Base-by-base conservation (phyloP, 1,140 invertebrate genomes). In the Drosophila chauvacae region DNA sequence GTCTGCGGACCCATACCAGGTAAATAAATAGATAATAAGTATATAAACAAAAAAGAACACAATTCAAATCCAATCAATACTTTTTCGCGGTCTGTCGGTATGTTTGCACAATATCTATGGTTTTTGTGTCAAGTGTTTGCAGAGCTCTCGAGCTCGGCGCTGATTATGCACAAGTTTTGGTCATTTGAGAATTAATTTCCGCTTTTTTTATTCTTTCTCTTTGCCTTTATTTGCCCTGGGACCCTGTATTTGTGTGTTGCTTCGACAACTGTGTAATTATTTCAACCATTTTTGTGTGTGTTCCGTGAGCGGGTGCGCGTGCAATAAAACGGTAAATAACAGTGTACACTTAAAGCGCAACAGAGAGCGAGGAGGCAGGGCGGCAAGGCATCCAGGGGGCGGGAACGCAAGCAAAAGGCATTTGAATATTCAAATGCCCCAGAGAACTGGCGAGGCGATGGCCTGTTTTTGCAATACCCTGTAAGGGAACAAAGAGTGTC, bases 1-100 rank as follows among this genome's bases (percentile, higher is more conserved):
- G 96, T 98, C 60, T 98, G 97, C 93, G 97, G 97, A 56, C 96
- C 96, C 56, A 97, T 97, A 94, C 94, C 96, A 92, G 97, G 97
- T 97, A 93, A 96, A 26, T 16, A 48, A 26, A 20, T 35, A 55
- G 37, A 55, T 37, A 55, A 60, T 30, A 41, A 14, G 26, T 51
- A 53, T 35, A 56, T 18, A 26, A 23, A 42, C 30, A 33, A 33
- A 51, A 30, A 51, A 13, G 20, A 26, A 50, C 18, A 23, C 28
- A 4, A 39, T 47, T 30, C 33, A 51, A 59, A 51, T 72, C 44
- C 59, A 71, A 70, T 71, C 44, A 23, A 72, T 72, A 59, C 18
- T 59, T 72, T 35, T 50, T 23, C 20, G 4, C 13, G 16, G 7
- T 6, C 53, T 33, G 69, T 37, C n/a, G 44, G 26, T 70, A 51